Evolutionary conservation across 1,140 invertebrate genomes (phyloP).

Genomic region (Drosophila sturtevanti): DNA sequence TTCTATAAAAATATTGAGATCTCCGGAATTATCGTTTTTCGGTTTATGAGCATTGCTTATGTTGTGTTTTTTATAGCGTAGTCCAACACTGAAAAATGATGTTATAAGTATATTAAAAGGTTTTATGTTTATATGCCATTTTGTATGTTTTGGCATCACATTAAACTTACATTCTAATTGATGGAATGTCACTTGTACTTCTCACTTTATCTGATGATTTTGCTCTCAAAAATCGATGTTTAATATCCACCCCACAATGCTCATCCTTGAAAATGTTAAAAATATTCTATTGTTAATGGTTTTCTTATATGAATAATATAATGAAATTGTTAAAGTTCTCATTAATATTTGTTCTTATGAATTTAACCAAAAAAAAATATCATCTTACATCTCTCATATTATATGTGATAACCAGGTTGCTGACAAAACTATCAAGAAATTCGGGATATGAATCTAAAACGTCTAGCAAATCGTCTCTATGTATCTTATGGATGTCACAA

Average conservation of each 20-base stretch:
- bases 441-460: conserved; percentile 99
- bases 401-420: conserved; percentile 98
- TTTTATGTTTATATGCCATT: not conserved
- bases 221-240: conserved; percentile 69
- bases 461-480: conserved; percentile 97
- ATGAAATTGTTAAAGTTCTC: too few relatives aligned
- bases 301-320: too few relatives aligned
- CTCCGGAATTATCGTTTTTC: conserved; percentile 43
- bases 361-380: too few relatives aligned
- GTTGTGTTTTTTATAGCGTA: conserved; percentile 52
- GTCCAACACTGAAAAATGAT: conserved; percentile 51
- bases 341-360: too few relatives aligned
- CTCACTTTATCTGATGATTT: conserved; percentile 50
- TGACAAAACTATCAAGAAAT: conserved; percentile 95
- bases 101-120: too few relatives aligned
- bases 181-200: conserved; percentile 60
- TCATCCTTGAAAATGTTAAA: conserved; percentile 44
- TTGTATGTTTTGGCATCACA: not conserved
- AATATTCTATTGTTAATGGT: not conserved
- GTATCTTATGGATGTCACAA: conserved; percentile 99
- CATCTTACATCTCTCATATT: conserved; percentile 95
- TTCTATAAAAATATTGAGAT: conserved; percentile 54
- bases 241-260: conserved; percentile 67
- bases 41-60: conserved; percentile 46
- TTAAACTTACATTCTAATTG: conserved; percentile 59